Base-by-base conservation (phyloP, 92 coral and sea anemone species). In the Pocillopora grandis region DNA sequence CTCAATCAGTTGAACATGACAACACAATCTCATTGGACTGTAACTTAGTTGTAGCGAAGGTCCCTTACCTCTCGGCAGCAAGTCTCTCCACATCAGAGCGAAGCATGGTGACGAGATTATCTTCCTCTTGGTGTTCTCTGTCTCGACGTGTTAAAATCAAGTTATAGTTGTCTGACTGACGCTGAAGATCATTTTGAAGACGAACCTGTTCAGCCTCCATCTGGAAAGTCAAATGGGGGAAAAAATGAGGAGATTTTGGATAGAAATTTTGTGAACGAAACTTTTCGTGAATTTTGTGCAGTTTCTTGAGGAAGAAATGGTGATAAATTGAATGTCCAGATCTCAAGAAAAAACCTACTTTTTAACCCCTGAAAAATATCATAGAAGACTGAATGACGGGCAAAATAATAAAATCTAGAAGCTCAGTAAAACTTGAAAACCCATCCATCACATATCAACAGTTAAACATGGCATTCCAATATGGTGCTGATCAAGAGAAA, bases 71-170 rank as follows among this genome's bases (percentile, higher is more conserved):
- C 89, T 96, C 99, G 37, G 90, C 92, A 3, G 95, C 89, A 58
- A 96, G 82, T 20, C 97, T 87, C 58, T 94, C 98, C 68, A 92
- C 91, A 81, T 96, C 99, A 16, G 98, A 95, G 80, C 94, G 94
- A 52, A 96, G 90, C 95, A 96, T 94, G 79, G 91, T 85, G 17
- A 83, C 93, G 2, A 94, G 92, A 80, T 96, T 96, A 61, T 91
- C 91, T 61, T 91, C 92, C 72, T 96, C 99, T 35, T 88, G 95
- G 65, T 90, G 93, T 62, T 96, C 98, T 14, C 99, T 86, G 71
- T 96, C 99, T 27, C 92, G 95, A 11, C 99, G 92, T 1, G 93
- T 86, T 80, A 91, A 73, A 66, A 94, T 76, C 89, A 89, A 85
- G 67, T 95, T 91, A 58, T 92, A 85, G n/a, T 93, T 90, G 58